Evolutionary conservation across 2,113 vertebrate species (phyloP).

Genomic region (Laticauda laticaudata): DNA sequence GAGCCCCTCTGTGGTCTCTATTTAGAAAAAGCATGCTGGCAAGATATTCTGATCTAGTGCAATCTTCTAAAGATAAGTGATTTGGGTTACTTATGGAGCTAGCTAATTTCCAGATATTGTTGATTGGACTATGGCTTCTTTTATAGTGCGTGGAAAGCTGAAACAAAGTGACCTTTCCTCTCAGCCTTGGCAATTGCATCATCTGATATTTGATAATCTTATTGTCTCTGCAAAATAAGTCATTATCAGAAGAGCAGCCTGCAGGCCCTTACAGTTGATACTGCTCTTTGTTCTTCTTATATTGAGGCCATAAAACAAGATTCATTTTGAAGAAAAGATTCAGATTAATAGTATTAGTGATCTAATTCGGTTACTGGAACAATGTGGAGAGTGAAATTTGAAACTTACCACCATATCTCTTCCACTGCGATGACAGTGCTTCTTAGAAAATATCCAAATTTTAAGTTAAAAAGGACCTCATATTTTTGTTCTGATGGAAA

Average conservation of each 20-base stretch:
- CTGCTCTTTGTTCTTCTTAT: conserved; percentile 11
- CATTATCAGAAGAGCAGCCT: conserved; percentile 53
- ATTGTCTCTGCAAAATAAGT: conserved; percentile 55
- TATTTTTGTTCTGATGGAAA: conserved; percentile 32
- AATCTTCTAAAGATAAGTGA: conserved; percentile 7
- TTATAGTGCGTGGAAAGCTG: conserved; percentile 28
- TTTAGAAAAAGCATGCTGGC: neutral
- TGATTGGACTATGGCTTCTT: conserved; percentile 32
- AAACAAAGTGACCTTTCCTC: conserved; percentile 58
- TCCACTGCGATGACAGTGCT: neutral
- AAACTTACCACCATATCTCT: conserved; percentile 32
- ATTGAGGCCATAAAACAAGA: conserved; percentile 42
- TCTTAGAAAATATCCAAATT: conserved; percentile 30
- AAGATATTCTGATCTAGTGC: neutral
- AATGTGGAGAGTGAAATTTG: conserved; percentile 24
- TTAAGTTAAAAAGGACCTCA: conserved; percentile 15
- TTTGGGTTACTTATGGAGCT: neutral
- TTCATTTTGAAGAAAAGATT: conserved; percentile 38
- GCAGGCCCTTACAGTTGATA: conserved; percentile 5
- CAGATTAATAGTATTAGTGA: conserved; percentile 48
- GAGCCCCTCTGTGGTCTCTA: neutral
- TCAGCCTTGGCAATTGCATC: conserved; percentile 48
- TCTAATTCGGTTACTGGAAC: conserved; percentile 27
- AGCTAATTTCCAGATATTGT: neutral
- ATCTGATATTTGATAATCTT: conserved; percentile 52